Conservation (phyloP, 37 sponge, comb jelly and placozoan genomes). For the Amphimedon queenslandica region DNA sequence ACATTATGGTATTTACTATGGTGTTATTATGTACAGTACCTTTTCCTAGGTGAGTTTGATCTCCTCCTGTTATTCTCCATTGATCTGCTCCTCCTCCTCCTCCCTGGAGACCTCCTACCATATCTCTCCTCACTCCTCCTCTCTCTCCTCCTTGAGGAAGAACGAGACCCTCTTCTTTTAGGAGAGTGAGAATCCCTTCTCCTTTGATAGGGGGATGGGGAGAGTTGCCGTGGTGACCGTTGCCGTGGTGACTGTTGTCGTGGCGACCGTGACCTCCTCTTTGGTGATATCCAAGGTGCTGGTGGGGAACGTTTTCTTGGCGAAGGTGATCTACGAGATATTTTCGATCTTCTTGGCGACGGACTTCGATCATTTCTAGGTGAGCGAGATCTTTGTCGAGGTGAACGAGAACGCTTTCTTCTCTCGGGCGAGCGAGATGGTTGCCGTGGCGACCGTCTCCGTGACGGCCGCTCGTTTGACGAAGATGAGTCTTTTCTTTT, state of each 20-base stretch:
- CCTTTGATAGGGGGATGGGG: no score
- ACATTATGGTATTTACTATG: no score
- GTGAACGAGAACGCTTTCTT: background rate
- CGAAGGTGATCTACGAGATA: background rate
- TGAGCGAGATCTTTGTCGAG: background rate
- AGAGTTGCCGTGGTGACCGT: constrained; percentile 23
- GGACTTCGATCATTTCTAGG: constrained; percentile 15
- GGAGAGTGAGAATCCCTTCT: constrained; percentile 13
- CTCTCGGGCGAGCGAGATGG: constrained; percentile 13
- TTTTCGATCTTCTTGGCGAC: constrained; percentile 16
- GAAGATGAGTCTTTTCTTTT: no score
- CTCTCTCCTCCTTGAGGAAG: no score
- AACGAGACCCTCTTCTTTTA: background rate
- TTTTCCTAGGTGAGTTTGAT: no score
- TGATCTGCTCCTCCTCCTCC: no score
- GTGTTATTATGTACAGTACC: no score
- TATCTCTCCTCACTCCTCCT: no score
- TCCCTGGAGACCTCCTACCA: no score
- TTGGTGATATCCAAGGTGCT: background rate
- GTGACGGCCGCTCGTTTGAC: constrained; percentile 15
- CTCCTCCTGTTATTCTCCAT: no score
- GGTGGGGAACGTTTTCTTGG: constrained; percentile 5
- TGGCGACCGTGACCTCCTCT: constrained; percentile 10
- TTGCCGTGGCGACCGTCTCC: constrained; percentile 13
- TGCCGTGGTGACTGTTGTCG: background rate